Conservation (phyloP, 2,113 vertebrate genomes). For the Fregetta grallaria region DNA sequence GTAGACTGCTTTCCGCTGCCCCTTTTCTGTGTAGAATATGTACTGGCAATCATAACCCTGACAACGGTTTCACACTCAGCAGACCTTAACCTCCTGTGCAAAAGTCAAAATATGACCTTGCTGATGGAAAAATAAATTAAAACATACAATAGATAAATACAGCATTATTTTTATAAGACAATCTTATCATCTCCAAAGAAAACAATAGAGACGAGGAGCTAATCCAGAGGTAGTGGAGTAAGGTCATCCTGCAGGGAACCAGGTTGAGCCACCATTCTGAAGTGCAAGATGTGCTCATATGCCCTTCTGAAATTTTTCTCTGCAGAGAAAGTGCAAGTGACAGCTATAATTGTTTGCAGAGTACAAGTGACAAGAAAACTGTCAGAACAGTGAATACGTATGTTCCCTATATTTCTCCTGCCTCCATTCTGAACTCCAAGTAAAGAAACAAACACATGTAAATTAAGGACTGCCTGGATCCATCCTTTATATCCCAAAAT, state of each 20-base stretch:
- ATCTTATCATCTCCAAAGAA: neutral
- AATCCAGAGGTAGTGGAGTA: neutral
- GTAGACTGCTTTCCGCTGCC: neutral
- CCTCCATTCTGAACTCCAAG: neutral
- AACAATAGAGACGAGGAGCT: neutral
- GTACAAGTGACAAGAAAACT: neutral
- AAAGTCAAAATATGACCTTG: neutral
- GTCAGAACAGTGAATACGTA: neutral
- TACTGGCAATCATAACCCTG: neutral
- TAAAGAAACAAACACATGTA: neutral
- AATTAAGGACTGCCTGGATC: neutral
- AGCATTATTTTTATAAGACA: neutral
- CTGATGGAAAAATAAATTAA: neutral
- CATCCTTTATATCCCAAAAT: neutral
- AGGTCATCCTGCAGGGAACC: neutral
- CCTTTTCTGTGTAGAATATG: neutral
- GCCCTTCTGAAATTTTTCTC: neutral
- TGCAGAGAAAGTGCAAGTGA: neutral
- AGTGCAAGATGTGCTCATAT: neutral
- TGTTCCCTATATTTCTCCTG: neutral
- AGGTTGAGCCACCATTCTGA: neutral
- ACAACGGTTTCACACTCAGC: neutral
- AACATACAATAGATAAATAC: neutral
- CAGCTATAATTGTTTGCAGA: neutral
- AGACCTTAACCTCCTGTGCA: neutral